Base-by-base conservation (phyloP, 2,888 invertebrate genomes). In the Abrostola tripartita region DNA sequence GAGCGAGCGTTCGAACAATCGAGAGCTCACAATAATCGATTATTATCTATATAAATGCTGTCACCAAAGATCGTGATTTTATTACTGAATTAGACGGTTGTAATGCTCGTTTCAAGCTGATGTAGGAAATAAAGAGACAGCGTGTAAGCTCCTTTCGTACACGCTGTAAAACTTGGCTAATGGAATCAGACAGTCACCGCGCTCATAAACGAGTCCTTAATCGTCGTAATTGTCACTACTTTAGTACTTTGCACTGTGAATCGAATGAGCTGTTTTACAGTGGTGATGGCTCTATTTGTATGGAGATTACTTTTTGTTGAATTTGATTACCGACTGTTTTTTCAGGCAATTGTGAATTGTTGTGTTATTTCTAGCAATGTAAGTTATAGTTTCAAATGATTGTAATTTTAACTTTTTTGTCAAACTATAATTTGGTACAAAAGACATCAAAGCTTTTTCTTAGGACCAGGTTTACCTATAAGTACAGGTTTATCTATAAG, bases 101-200 rank as follows among this genome's bases (percentile, higher is more conserved):
- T 67, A 57, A 61, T 52, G 47, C 47, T 42, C 47, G 38, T n/a
- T 52, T 47, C 44, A 54, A 44, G 35, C 36, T 38, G 44, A 60
- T 47, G 65, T 37, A 40, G 36, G 51, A 60, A 60, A 49, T 51
- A 47, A 65, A 59, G 44, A 5, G 37, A 40, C 52, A 59, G 52
- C 59, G 52, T 69, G 66, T 61, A 51, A 40, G 38, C 9, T 65
- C 37, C 47, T 65, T 50, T 56, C 35, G 38, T 42, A 61, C 24
- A 49, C 52, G 61, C 52, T 54, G 36, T 71, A 58, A 73, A 71
- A 55, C 68, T 67, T 44, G 38, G 37, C 51, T 61, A 70, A 67
- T 61, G 68, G 68, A 67, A 57, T 61, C 47, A 61, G 51, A 49
- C 52, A 44, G 56, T 37, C 56, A 52, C 24, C 50, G 7, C 9